Evolutionary conservation across 2,888 invertebrate species (phyloP), one percentile per base, ranked within the genome.

Genomic region (Aradus depressus): DNA sequence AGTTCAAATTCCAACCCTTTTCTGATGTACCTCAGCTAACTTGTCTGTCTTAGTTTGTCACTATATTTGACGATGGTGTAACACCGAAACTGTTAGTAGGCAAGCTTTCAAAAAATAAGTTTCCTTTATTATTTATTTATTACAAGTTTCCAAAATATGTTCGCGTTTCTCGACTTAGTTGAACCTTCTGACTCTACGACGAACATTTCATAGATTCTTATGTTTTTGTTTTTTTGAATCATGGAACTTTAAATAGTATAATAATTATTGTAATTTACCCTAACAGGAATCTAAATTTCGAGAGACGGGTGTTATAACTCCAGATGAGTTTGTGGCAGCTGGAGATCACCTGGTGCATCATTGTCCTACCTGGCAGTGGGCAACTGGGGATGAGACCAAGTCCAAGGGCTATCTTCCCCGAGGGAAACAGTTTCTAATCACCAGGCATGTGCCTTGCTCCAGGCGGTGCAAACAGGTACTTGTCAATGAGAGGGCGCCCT

Each of bases 331-430:
- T 76, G 90, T 98, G 3, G 91, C 87, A 3, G 97, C 98, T 18
- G 98, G 98, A 1, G 97, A 98, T 65, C 97, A 98, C 70, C 71
- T 99, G 50, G 96, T 97, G 0, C 96, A 98, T 70, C 96, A 97
- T 66, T 99, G 97, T 66, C 97, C 98, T 0, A 97, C 98, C 0
- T 99, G 98, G 98, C 90, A 93, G 65, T 99, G 98, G 98, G 84
- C 89, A 1, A 75, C 77, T 60, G 96, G 95, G 0, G 96, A 97
- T 67, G 87, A 90, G 60, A 74, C 82, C n/a, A 87, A 87, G 70
- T 71, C 80, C 22, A 89, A 92, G 64, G 70, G 85, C 1, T 97
- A 95, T 71, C 75, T 98, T 57, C 98, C 98, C 0, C 74, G 80
- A 64, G 88, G 93, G 62, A 97, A 97, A 69, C 98, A 99, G 70